Evolutionary conservation across 2,888 invertebrate genomes (phyloP), one percentile per base, ranked within the genome.

Genomic region (Acanthoscelides obtectus): DNA sequence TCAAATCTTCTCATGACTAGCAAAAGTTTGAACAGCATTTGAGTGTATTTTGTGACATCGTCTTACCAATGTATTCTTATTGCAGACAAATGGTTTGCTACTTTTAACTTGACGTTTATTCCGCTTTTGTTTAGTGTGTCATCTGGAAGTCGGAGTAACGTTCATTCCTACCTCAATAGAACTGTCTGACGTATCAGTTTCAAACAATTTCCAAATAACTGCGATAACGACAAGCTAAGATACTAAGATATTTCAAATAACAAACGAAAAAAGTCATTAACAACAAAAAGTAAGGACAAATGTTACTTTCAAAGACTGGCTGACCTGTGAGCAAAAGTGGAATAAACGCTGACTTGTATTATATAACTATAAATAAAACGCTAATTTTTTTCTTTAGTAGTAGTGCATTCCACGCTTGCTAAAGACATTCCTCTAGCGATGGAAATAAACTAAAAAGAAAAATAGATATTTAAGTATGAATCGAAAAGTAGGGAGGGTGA

Each of bases 381-480:
- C 76, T 76, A 72, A 45, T 17, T 45, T 77, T 75, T 77, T 79
- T 75, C 70, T 78, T 77, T 77, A 79, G 79, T 78, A 77, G 75
- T 79, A 80, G 80, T 81, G 82, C 84, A 84, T 84, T 84, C 84
- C 83, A 83, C 81, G 84, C 84, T 84, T 84, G 83, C 83, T 83
- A 83, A 81, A 82, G 80, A 83, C 83, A 84, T 84, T 83, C 83
- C 83, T 82, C 81, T 80, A 77, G 81, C 82, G 81, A 81, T 83
- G 83, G 83, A 83, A 83, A 79, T 80, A 78, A 80, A 80, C 75
- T 72, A 70, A 70, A 72, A 74, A 74, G 70, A 71, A 71, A 72
- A 45, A 45, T 45, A 45, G 5, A 73, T 73, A 77, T 76, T 75
- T 75, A 75, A 78, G 73, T 79, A 78, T 77, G 77, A 74, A 77